These are phyloP conservation scores for Laspeyria flexula DNA, from an alignment of 2,888 invertebrate genomes.

Conservation along the genomic window DNA sequence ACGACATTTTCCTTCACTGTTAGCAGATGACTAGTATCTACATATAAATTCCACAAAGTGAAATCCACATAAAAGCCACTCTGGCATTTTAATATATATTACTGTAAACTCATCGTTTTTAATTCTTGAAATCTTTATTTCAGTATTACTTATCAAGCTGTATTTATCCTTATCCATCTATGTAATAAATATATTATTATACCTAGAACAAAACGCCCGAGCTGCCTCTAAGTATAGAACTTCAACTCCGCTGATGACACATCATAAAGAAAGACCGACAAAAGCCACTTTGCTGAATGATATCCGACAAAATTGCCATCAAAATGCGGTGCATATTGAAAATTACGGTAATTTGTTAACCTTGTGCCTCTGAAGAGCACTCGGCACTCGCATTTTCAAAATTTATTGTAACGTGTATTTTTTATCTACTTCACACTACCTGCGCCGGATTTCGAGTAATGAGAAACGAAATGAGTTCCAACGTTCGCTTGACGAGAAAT, in stretches of 20 bases:
- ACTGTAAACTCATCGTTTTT: too few species aligned
- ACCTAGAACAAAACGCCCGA: background rate
- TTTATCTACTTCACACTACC: constrained; percentile 44
- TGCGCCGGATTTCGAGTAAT: constrained; percentile 46
- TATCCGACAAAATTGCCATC: constrained; percentile 59
- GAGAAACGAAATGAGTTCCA: constrained; percentile 47
- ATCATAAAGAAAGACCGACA: constrained; percentile 17
- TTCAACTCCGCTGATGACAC: constrained; percentile 23
- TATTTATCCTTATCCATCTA: too few species aligned
- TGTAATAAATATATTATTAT: too few species aligned
- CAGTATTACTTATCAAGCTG: constrained; percentile 5
- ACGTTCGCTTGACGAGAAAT: constrained; percentile 37
- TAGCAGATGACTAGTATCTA: too few species aligned
- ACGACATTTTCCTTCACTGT: too few species aligned
- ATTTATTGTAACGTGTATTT: constrained; percentile 51
- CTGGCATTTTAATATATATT: too few species aligned
- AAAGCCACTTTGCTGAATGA: constrained; percentile 13
- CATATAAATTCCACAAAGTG: too few species aligned
- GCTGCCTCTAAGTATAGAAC: constrained; percentile 3
- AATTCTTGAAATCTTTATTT: background rate
- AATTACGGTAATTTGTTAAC: constrained; percentile 71
- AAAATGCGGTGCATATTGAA: constrained; percentile 68
- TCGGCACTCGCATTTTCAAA: constrained; percentile 41
- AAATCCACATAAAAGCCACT: too few species aligned
- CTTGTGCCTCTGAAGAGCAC: constrained; percentile 61